Evolutionary conservation across 2,113 vertebrate genomes (phyloP), one percentile per base, ranked within the genome.

Genomic region (Pelusios castaneus): DNA sequence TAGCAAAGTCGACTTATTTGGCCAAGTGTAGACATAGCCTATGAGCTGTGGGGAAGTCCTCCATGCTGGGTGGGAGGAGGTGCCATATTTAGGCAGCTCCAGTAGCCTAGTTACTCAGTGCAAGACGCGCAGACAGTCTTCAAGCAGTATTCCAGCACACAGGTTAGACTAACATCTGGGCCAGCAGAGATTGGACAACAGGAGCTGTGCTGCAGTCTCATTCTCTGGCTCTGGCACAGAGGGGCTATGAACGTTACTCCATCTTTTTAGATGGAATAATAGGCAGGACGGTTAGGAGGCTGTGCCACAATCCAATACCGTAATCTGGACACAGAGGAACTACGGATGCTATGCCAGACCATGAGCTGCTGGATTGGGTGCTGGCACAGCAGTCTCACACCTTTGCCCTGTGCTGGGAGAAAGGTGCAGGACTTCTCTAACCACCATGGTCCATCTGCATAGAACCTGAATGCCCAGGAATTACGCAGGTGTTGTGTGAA

Each of bases 401-500:
- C 10, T 27, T 89, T 45, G 6, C 27, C 10, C 60, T 67, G 34
- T 78, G 0, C 6, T 47, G 24, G 4, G 3, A 3, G 1, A 1
- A 67, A 5, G 77, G 56, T 58, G 38, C 5, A 79, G 38, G 79
- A 47, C 58, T 34, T 5, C 11, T 87, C 12, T 54, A 12, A 67
- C 22, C 2, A 7, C 77, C 21, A 4, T 45, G 47, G 1, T 73
- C 43, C 79, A 31, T 79, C 21, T 3, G 88, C 87, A 52, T 1
- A 85, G 9, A 41, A 38, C 22, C 6, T n/a, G 2, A 86, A 47
- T 25, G 81, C 38, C 29, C 11, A 17, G 1, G 5, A 14, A 52
- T 87, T 41, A 31, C 21, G 12, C 14, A 87, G 84, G 25, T 43
- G 41, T 6, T 8, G 1, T 67, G 3, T 73, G 27, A 19, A 67